These are phyloP conservation scores for Pomatorhinus ruficollis DNA, from an alignment of 2,113 vertebrate genomes.

Conservation along the genomic window DNA sequence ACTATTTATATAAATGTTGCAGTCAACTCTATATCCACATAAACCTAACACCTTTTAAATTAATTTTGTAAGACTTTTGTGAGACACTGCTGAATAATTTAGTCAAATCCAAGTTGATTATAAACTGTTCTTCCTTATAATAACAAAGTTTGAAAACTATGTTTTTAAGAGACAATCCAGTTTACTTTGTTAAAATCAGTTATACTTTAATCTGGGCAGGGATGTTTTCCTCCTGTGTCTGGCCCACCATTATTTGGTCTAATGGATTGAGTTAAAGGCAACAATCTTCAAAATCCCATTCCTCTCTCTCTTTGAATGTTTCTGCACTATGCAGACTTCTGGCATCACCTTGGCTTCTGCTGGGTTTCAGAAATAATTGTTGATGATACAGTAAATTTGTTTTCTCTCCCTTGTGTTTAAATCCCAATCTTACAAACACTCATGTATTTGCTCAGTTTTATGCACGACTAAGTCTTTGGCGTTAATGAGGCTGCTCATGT, in stretches of 20 bases:
- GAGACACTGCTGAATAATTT: constrained; percentile 17
- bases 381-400: constrained; percentile 67
- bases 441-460: constrained; percentile 50
- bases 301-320: background rate
- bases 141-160: background rate
- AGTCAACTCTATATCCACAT: background rate
- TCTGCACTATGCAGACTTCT: background rate
- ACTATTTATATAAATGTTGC: background rate
- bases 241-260: background rate
- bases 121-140: background rate
- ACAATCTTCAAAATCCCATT: background rate
- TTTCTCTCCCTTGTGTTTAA: constrained; percentile 59
- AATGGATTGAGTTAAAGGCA: background rate
- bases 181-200: background rate
- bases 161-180: background rate
- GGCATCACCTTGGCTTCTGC: constrained; percentile 35
- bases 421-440: constrained; percentile 35
- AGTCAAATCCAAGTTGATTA: background rate
- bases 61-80: constrained; percentile 28
- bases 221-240: background rate
- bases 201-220: background rate
- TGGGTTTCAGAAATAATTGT: constrained; percentile 64
- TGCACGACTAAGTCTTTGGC: constrained; percentile 40
- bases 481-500: constrained; percentile 60
- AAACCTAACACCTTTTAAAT: background rate